Base-by-base conservation (phyloP, 2,113 vertebrate species). In the Formicarius rufipectus region DNA sequence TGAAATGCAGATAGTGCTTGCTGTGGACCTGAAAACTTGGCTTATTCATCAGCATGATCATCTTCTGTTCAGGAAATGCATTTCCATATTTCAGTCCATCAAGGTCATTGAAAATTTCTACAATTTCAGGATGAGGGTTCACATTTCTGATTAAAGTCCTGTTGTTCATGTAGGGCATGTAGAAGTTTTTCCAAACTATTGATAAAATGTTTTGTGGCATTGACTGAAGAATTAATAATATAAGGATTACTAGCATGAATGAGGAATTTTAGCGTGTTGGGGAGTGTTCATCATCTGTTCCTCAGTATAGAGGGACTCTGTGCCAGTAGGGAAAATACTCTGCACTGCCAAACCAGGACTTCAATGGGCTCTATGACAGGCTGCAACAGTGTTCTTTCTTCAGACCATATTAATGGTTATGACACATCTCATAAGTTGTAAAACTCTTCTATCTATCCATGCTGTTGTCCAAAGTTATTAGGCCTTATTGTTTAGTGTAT, bases 231-330 rank as follows among this genome's bases (percentile, higher is more conserved):
- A 74, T 79, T 80, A 88, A 71, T 83, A 71, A 59, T 47, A 23
- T 60, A 33, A 69, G n/a, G 50, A 69, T 10, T 62, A 35, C 28
- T 49, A 24, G 42, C 27, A 55, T 90, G 76, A 74, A 95, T 77
- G 68, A 59, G 83, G 63, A 90, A 92, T 73, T 90, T 92, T 18
- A 0, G 86, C 6, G 3, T 86, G 60, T 92, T 67, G 64, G 45
- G 27, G 37, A 88, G 45, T 25, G 72, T 94, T 96, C 78, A 73
- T 95, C 85, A 94, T 96, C 67, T 93, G 59, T 53, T 93, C 67
- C 69, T 91, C 52, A 33, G 63, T 72, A 8, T 66, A 75, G 92
- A 96, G 82, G 71, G 50, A 67, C 67, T 76, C 78, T 50, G 28
- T 94, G 90, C 88, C 95, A 93, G 75, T 22, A 20, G 72, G 94